These are phyloP conservation scores for Nyctereutes procyonoides DNA, from an alignment of 2,113 vertebrate genomes.

Conservation along the genomic window DNA sequence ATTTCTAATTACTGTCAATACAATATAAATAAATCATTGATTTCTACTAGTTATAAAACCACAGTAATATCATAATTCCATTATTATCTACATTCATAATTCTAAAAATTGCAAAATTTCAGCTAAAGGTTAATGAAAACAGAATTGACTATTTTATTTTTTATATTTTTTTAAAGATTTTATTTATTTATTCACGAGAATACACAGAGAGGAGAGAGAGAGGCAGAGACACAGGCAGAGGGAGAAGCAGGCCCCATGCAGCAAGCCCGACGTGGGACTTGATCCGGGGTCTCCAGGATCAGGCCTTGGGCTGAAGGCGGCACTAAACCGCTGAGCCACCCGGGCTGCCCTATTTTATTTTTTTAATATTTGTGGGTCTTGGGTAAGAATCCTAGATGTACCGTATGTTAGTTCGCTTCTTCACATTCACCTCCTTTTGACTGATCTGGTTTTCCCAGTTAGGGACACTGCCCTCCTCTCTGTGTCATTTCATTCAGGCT, in stretches of 20 bases:
- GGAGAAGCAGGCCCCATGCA: too few species aligned
- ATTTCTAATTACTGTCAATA: background rate
- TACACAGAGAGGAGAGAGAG: too few species aligned
- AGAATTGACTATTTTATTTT: background rate
- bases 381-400: background rate
- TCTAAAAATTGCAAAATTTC: background rate
- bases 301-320: too few species aligned
- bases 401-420: background rate
- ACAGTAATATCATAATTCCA: background rate
- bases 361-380: background rate
- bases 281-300: too few species aligned
- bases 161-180: too few species aligned
- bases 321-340: too few species aligned
- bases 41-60: background rate
- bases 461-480: background rate
- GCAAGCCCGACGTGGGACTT: too few species aligned
- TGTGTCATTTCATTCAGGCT: fast-evolving
- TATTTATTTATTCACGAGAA: too few species aligned
- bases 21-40: background rate
- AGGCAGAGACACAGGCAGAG: too few species aligned
- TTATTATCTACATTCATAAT: background rate
- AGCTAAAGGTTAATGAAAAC: background rate
- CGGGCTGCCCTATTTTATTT: background rate
- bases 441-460: fast-evolving
- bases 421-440: too few species aligned